These are phyloP conservation scores for Bicyclus anynana DNA, from an alignment of 1,140 invertebrate species.

Conservation along the genomic window DNA sequence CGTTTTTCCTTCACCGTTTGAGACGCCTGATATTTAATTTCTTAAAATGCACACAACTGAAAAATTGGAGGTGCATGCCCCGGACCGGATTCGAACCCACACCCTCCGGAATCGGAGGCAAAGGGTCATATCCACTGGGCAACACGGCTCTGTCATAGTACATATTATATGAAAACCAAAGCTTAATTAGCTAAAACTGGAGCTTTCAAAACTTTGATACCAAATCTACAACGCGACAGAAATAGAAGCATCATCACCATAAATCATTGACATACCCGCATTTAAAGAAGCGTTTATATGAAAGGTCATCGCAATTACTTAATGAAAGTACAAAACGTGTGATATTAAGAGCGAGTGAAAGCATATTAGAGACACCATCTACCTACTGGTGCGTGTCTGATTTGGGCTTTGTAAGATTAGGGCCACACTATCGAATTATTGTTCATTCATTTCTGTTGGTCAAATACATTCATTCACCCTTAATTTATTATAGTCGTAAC, in stretches of 20 bases:
- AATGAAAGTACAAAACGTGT: constrained; percentile 26
- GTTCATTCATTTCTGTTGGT: not conserved
- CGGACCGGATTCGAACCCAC: no score
- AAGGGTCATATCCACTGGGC: no score
- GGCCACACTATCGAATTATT: not conserved
- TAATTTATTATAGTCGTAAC: no score
- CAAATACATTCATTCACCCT: no score
- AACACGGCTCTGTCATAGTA: no score
- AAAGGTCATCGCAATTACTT: constrained; percentile 23
- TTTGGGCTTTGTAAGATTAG: constrained; percentile 9
- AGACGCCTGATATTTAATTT: no score
- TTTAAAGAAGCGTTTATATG: constrained; percentile 6
- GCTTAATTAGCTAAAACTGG: not conserved
- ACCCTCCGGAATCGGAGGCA: no score
- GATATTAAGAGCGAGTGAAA: constrained; percentile 27
- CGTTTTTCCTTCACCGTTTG: no score
- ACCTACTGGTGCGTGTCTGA: constrained; percentile 15
- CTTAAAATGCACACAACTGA: no score
- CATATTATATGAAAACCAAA: no score
- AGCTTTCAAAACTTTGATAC: no score
- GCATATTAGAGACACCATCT: constrained; percentile 19
- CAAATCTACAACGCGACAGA: not conserved
- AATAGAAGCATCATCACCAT: not conserved
- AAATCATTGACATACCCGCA: constrained; percentile 3
- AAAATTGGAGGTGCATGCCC: no score